These are phyloP conservation scores for Lutraria lutraria DNA, from an alignment of 2,888 invertebrate genomes.

Conservation along the genomic window DNA sequence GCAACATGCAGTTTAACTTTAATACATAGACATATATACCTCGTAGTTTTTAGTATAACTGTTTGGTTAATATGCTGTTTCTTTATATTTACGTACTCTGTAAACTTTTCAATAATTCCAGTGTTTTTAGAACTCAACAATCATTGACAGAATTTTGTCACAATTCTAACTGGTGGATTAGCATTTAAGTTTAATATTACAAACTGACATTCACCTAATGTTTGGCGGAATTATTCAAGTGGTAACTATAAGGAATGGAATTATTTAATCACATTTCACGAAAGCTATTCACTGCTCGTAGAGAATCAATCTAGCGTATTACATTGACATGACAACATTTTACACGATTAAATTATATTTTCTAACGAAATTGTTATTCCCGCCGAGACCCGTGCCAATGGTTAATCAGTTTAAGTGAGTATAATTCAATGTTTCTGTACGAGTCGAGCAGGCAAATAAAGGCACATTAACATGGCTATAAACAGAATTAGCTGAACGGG, in stretches of 20 bases:
- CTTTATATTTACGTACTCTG: no score
- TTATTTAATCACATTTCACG: slow-evolving; percentile 22
- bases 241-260: slow-evolving; percentile 9
- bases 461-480: slow-evolving; percentile 67
- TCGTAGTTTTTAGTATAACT: no score
- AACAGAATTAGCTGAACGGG: slow-evolving; percentile 64
- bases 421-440: slow-evolving; percentile 64
- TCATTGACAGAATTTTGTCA: background rate
- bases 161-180: background rate
- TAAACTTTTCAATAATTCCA: no score
- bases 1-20: no score
- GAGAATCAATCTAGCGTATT: slow-evolving; percentile 20
- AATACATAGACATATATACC: no score
- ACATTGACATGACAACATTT: slow-evolving; percentile 16
- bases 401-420: slow-evolving; percentile 68
- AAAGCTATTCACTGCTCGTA: slow-evolving; percentile 12
- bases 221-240: background rate
- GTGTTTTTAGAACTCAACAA: background rate
- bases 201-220: background rate
- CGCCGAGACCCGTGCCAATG: slow-evolving; percentile 16
- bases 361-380: slow-evolving; percentile 40
- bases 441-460: slow-evolving; percentile 64
- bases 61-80: no score
- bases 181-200: slow-evolving; percentile 19
- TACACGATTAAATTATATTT: slow-evolving; percentile 36